Base-by-base conservation (phyloP, 2,113 vertebrate species). In the Pygoscelis antarcticus region DNA sequence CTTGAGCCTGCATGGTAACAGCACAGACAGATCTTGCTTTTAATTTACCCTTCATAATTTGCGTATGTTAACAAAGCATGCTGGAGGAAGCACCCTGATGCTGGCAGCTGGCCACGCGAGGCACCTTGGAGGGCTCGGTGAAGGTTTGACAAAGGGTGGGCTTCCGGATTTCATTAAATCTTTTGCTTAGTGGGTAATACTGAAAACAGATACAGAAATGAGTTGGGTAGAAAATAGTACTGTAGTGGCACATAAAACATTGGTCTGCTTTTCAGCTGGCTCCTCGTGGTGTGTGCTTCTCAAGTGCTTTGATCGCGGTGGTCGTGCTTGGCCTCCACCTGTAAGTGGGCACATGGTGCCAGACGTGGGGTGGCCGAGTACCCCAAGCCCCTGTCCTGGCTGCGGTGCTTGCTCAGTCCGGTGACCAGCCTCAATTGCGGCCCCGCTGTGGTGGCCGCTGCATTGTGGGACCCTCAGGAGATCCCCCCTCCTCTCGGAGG, bases 381-480 rank as follows among this genome's bases (percentile, higher is more conserved):
- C 32, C 7, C 7, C 0, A 2, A 40, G 27, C n/a, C 36, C 42
- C 13, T 16, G 36, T 62, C 17, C 62, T 32, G 83, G 29, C 79
- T 77, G 57, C 1, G 11, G 18, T 0, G 1, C 26, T 81, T 74
- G 38, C 69, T 84, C 65, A 25, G 49, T 16, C 12, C 2, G 0
- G 7, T 46, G 64, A 21, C 16, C 25, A 23, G 16, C 32, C 82
- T 57, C 47, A 52, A 4, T 4, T 21, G 42, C 9, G 11, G 22
- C 32, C n/a, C 26, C 0, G 0, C 51, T 1, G 2, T 44, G 57
- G 20, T 1, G 5, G 32, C 17, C 4, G 5, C 62, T 0, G 0
- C 1, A 0, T 0, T 49, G 42, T 65, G 81, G 23, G 61, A 42
- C 11, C 36, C 13, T 44, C 16, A 17, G 84, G 76, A 91, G 46